phyloP scores from a whole-genome alignment of 23 tunicate genomes.

The Diplosoma virens region DNA sequence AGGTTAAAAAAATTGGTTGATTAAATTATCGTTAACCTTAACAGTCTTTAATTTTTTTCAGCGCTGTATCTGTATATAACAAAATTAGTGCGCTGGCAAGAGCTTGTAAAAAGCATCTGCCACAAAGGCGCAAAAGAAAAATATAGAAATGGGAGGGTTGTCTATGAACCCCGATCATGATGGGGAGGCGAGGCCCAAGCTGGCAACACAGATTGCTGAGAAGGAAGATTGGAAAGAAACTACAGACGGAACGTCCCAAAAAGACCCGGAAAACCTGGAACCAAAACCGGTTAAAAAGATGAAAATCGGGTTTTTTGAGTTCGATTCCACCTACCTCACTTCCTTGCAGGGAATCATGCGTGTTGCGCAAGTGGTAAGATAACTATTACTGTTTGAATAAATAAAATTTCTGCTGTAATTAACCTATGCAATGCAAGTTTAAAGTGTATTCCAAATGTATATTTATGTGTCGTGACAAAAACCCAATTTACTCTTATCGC shows the following conservation, averaged over 20 bases:
- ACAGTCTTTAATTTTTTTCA: too few species aligned
- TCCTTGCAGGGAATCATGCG: conserved; percentile 76
- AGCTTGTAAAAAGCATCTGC: too few species aligned
- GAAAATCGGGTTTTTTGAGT: conserved; percentile 62
- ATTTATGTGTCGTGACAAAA: too few species aligned
- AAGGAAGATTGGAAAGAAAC: conserved; percentile 31
- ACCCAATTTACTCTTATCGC: too few species aligned
- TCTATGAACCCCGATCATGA: conserved; percentile 67
- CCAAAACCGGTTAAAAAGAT: conserved; percentile 32
- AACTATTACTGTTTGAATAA: neutral
- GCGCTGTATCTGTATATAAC: too few species aligned
- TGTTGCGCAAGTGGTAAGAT: conserved; percentile 78
- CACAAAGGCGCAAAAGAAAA: too few species aligned
- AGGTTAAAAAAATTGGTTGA: too few species aligned
- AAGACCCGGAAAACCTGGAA: conserved; percentile 28
- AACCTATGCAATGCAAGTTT: too few species aligned
- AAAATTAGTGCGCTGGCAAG: too few species aligned
- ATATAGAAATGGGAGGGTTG: conserved; percentile 38
- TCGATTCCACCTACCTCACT: conserved; percentile 73
- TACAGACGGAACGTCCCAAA: neutral
- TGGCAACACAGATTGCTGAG: conserved; percentile 35
- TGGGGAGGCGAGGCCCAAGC: conserved; percentile 45
- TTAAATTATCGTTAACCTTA: too few species aligned
- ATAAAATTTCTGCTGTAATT: neutral
- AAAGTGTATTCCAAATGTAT: too few species aligned